phyloP scores from a whole-genome alignment of 1,140 invertebrate species.

The Zophobas atratus region DNA sequence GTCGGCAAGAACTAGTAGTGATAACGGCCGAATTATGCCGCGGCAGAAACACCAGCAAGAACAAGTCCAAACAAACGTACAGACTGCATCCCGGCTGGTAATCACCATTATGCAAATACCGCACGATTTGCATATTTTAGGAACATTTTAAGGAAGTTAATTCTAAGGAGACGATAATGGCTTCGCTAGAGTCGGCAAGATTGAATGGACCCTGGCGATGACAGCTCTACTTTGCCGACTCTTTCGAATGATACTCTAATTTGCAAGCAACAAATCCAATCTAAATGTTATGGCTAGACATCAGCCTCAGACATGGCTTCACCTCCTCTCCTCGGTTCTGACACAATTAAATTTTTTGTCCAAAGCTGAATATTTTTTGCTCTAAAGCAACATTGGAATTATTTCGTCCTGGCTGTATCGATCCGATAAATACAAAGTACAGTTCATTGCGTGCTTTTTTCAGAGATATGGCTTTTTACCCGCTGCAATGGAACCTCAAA shows the following conservation, averaged over 20 bases:
- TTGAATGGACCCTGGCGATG: slow-evolving; percentile 52
- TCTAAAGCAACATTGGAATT: too few species aligned
- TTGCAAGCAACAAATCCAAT: slow-evolving; percentile 22
- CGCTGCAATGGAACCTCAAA: too few species aligned
- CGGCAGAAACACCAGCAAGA: slow-evolving; percentile 55
- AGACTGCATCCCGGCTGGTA: slow-evolving; percentile 54
- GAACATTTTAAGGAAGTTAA: slow-evolving; percentile 60
- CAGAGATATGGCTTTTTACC: too few species aligned
- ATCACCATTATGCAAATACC: slow-evolving; percentile 63
- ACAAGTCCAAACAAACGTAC: slow-evolving; percentile 57
- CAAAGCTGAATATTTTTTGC: too few species aligned
- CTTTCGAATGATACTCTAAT: slow-evolving; percentile 21
- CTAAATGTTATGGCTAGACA: slow-evolving; percentile 20
- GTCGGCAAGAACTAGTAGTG: slow-evolving; percentile 52
- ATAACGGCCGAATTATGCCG: slow-evolving; percentile 60
- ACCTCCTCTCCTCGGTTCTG: too few species aligned
- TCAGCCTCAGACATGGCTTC: not conserved
- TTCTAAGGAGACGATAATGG: slow-evolving; percentile 55
- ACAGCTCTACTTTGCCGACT: slow-evolving; percentile 36
- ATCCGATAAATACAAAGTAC: too few species aligned
- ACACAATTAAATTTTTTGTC: too few species aligned
- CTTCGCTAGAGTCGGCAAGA: slow-evolving; percentile 33
- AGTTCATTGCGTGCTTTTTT: too few species aligned
- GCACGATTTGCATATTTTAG: slow-evolving; percentile 62
- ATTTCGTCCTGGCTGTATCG: too few species aligned